Conservation (phyloP, 2,113 vertebrate genomes). For the Eubucco bourcierii region DNA sequence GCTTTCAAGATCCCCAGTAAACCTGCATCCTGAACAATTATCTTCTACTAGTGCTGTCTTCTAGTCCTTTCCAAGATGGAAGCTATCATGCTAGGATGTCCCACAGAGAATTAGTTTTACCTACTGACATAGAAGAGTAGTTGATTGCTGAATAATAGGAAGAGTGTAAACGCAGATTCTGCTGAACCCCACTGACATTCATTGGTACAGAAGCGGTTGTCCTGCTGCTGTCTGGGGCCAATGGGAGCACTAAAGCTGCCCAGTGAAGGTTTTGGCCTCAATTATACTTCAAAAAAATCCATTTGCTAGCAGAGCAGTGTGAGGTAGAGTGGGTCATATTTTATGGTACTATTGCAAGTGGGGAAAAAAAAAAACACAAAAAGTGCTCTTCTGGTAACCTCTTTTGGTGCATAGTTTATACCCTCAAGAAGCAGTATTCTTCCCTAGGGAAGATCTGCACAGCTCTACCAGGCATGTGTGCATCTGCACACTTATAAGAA, state of each 20-base stretch:
- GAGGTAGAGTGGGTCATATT: accelerated
- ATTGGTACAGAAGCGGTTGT: background rate
- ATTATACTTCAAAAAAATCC: background rate
- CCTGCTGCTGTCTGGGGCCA: accelerated
- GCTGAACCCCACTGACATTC: background rate
- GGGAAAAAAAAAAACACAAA: background rate
- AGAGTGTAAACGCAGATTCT: background rate
- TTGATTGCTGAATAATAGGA: background rate
- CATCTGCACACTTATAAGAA: background rate
- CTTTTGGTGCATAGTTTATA: background rate
- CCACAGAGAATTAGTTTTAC: background rate
- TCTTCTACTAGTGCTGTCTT: background rate
- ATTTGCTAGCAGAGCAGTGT: background rate
- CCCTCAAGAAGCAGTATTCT: background rate
- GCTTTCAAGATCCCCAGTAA: background rate
- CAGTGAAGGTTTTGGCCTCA: background rate
- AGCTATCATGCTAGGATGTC: background rate
- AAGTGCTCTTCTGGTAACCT: background rate
- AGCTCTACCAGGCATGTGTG: background rate
- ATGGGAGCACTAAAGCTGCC: background rate
- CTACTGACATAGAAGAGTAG: accelerated
- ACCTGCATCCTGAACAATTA: background rate
- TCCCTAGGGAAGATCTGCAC: background rate
- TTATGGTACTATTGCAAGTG: background rate
- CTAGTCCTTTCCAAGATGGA: background rate